A percentile compares a stretch with the other conserved stretches of the same genome.
Conservation (phyloP, 2,797 vertebrate species). For the Xiphophorus birchmanni region DNA sequence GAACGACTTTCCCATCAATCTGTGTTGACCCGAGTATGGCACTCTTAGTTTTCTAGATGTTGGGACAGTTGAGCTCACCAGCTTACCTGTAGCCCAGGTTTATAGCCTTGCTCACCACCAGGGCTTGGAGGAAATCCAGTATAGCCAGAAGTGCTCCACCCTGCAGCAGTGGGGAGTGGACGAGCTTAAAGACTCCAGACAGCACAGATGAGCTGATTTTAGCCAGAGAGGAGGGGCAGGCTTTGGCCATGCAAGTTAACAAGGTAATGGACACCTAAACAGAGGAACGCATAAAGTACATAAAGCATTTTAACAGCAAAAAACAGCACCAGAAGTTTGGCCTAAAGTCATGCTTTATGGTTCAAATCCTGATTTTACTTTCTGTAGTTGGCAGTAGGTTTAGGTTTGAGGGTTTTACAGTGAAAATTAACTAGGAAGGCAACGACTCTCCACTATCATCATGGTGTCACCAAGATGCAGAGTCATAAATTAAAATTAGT, state of each 20-base stretch:
- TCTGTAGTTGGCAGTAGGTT: background rate
- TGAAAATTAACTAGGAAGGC: background rate
- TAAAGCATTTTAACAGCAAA: background rate
- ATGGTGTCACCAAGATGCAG: background rate
- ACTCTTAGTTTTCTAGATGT: background rate
- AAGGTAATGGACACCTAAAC: conserved; percentile 83
- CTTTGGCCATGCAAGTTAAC: conserved; percentile 84
- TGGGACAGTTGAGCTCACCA: background rate
- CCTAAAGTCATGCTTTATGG: background rate
- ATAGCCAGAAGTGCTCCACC: conserved; percentile 84
- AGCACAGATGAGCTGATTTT: conserved; percentile 84
- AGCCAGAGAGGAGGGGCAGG: conserved; percentile 84
- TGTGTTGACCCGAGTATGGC: background rate
- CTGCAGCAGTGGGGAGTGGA: conserved; percentile 90
- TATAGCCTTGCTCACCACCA: conserved; percentile 82
- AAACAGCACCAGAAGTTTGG: background rate
- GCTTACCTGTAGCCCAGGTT: conserved; percentile 76
- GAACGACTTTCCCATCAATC: conserved; percentile 21
- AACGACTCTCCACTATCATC: background rate
- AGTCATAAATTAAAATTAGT: background rate
- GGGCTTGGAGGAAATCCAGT: conserved; percentile 84
- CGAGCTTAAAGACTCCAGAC: conserved; percentile 82
- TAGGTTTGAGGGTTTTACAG: background rate
- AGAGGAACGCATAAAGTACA: background rate
- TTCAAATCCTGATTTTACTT: background rate